Evolutionary conservation across 2,113 vertebrate genomes (phyloP), one percentile per base, ranked within the genome.

Genomic region (Sebastes fasciatus): DNA sequence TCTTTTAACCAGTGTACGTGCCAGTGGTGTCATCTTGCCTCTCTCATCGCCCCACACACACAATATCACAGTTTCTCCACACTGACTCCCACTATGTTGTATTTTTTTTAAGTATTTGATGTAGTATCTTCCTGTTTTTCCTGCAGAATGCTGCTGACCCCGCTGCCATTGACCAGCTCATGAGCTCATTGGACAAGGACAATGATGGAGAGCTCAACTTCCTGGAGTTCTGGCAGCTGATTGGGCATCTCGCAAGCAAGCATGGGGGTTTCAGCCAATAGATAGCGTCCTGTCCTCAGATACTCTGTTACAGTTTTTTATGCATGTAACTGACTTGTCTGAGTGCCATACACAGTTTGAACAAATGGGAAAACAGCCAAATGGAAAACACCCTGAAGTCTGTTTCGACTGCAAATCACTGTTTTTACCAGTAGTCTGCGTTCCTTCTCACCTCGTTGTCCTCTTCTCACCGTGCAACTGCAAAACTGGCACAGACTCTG

Each of bases 201-300:
- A 90, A 90, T 57, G 94, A 95, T 60, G 93, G 93, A 70, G 91
- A 94, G 71, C 91, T 94, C 84, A 92, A 88, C 77, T 95, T 95
- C 81, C 73, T 89, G 79, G 92, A 94, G 79, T 94, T 92, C 93
- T 95, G 92, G 94, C 79, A 94, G 78, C 91, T 93, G 82, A 94
- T 95, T 94, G 95, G 95, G 26, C 88, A 77, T 12, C 85, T 95
- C 46, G 93, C 93, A 0, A 89, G 84, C 86, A 84, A 91, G 77
- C 90, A 88, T 4, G 88, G 88, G 9, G 86, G 89, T 34, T 91
- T 92, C 77, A 85, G 73, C 93, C 91, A 94, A 89, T 93, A 87
- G 82, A 26, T 26, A 46, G 55, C 10, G 80, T 43, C 73, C 80
- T 57, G 80, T 51, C 75, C 80, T 61, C 68, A 14, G 55, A 83